phyloP scores from a whole-genome alignment of 2,113 vertebrate genomes.

The Bubo blakistoni region DNA sequence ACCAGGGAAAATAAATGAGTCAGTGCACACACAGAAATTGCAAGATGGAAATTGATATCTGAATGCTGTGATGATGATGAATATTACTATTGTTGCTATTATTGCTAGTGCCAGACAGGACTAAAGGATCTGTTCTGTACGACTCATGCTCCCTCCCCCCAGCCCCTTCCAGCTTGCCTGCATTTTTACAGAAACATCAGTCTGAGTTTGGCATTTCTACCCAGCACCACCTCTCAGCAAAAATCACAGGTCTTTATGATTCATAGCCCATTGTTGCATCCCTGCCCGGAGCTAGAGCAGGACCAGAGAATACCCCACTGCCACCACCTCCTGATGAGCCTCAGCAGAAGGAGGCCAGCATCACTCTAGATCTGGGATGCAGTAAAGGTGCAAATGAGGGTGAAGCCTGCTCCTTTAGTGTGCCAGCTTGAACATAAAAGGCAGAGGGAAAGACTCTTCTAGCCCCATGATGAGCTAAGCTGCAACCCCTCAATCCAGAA shows the following conservation, averaged over 20 bases:
- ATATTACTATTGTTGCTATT: slow-evolving; percentile 54
- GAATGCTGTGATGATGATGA: slow-evolving; percentile 38
- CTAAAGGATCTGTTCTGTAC: slow-evolving; percentile 23
- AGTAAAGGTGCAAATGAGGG: not conserved
- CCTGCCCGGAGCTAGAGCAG: not conserved
- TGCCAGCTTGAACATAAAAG: not conserved
- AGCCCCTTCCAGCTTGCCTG: not conserved
- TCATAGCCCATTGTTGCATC: not conserved
- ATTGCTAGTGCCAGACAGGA: not conserved
- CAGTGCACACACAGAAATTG: slow-evolving; percentile 9
- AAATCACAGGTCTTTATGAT: not conserved
- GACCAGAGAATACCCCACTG: not conserved
- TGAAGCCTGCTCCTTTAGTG: not conserved
- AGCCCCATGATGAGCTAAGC: not conserved
- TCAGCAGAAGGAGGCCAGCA: not conserved
- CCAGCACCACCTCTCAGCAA: not conserved
- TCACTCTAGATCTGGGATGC: not conserved
- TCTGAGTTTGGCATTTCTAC: not conserved
- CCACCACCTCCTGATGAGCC: rapidly evolving
- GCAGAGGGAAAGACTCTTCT: not conserved
- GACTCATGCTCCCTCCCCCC: not conserved
- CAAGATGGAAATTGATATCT: slow-evolving; percentile 52
- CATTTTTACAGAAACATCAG: not conserved
- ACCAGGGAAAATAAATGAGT: slow-evolving; percentile 29
- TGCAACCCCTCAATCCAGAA: not conserved